phyloP scores from a whole-genome alignment of 2,888 invertebrate genomes.

The Tetragonisca angustula region DNA sequence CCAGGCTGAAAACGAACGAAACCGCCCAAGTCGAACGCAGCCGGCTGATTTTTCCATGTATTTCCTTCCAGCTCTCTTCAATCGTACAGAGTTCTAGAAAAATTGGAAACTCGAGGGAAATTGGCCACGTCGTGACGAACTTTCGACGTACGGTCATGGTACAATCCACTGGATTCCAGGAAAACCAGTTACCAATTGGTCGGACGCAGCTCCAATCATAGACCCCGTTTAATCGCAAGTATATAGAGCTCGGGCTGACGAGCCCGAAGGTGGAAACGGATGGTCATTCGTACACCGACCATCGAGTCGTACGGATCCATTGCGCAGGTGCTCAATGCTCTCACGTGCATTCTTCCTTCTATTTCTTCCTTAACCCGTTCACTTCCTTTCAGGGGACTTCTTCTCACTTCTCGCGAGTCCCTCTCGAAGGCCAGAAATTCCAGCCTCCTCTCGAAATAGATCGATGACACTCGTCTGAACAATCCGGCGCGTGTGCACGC shows the following conservation, averaged over 20 bases:
- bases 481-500: conserved; percentile 73
- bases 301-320: conserved; percentile 62
- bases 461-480: conserved; percentile 83
- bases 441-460: conserved; percentile 82
- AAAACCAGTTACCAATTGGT: conserved; percentile 51
- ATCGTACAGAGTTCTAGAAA: neutral
- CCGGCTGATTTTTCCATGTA: neutral
- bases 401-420: conserved; percentile 46
- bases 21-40: neutral
- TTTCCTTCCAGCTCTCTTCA: neutral
- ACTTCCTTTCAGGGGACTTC: conserved; percentile 6
- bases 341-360: conserved; percentile 31
- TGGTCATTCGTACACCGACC: conserved; percentile 71
- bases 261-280: conserved; percentile 36
- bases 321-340: conserved; percentile 59
- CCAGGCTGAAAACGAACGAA: neutral
- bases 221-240: conserved; percentile 28
- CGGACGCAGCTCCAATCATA: conserved; percentile 53
- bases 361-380: neutral
- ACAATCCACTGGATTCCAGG: conserved; percentile 51
- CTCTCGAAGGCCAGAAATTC: conserved; percentile 81
- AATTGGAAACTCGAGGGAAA: conserved; percentile 2
- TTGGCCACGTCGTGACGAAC: conserved; percentile 13
- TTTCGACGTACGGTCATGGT: conserved; percentile 30
- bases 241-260: conserved; percentile 2